phyloP scores from a whole-genome alignment of 2,113 vertebrate genomes.

The Melanostigma gelatinosum region DNA sequence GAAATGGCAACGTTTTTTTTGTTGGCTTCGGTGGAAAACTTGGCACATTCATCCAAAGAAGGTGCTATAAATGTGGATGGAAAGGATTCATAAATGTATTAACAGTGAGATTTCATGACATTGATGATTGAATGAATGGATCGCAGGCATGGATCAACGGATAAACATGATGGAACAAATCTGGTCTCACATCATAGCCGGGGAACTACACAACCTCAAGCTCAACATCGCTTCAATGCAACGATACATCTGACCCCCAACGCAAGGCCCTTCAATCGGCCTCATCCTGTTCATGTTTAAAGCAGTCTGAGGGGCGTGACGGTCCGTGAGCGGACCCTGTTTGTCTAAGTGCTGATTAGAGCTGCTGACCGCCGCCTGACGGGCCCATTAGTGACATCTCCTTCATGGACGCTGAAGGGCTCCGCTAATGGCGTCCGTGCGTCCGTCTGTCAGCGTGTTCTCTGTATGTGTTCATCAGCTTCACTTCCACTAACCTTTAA shows the following conservation, averaged over 20 bases:
- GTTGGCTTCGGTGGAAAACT: neutral
- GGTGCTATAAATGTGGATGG: constrained; percentile 5
- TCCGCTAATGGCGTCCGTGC: constrained; percentile 18
- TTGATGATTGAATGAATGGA: neutral
- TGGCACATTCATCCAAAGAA: neutral
- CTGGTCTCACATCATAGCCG: constrained; percentile 35
- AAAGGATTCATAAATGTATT: constrained; percentile 15
- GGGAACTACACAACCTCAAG: constrained; percentile 48
- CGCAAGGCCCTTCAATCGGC: constrained; percentile 29
- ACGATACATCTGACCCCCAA: neutral
- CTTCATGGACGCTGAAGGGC: constrained; percentile 45
- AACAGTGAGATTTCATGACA: constrained; percentile 14
- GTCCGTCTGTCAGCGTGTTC: constrained; percentile 31
- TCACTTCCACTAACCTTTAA: constrained; percentile 39
- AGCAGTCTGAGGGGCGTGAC: constrained; percentile 19
- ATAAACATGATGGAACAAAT: constrained; percentile 49
- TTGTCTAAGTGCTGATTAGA: constrained; percentile 66
- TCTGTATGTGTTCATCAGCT: constrained; percentile 51
- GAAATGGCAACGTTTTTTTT: too few species aligned
- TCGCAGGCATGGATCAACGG: constrained; percentile 43
- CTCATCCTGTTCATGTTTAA: constrained; percentile 41
- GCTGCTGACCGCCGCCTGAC: constrained; percentile 56
- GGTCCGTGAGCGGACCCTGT: constrained; percentile 38
- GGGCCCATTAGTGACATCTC: constrained; percentile 66
- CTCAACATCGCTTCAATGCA: constrained; percentile 44